Evolutionary conservation across 2,888 invertebrate species (phyloP), one percentile per base, ranked within the genome.

Genomic region (Argyresthia goedartella): DNA sequence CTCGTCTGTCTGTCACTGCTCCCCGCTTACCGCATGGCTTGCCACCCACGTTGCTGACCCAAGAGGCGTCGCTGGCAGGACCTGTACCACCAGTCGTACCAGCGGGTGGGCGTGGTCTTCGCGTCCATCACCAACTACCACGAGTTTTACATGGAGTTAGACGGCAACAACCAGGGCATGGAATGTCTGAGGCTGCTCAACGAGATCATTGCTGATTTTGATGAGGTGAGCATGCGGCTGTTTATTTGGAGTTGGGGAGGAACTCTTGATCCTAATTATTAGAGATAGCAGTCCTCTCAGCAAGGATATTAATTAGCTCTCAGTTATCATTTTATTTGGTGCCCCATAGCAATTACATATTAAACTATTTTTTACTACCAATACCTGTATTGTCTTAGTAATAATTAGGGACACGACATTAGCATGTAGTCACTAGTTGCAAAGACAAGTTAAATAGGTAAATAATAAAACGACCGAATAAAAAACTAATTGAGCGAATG

Each of bases 81-180:
- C 78, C 90, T 97, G 67, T 97, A 97, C 86, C 95, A 96, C 87
- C 96, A 96, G 82, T 94, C 95, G 77, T 97, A 97, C 85, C 92
- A 92, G 62, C 91, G 94, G 66, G 95, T 96, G 51, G 96, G 96
- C 49, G 96, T 97, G 33, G 92, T 96, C 61, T 97, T 97, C 81
- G 96, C 95, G 33, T 95, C 95, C 56, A 95, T 97, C 71, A 95
- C 96, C 65, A 97, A 96, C 87, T 97, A 96, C 82, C 94, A 95
- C 79, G 96, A 97, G 81, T 96, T 96, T 87, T 96, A 96, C 81
- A 95, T 94, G 72, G 96, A 96, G 86, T 88, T 96, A 59, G 95
- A 95, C 74, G 95, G 95, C 14, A 96, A 95, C 73, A 95, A 95
- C 81, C 95, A 96, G 80, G 96, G 96, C 1, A 91, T 95, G 68